Evolutionary conservation across 2,888 invertebrate genomes (phyloP).

Genomic region (Dermolepida albohirtum): DNA sequence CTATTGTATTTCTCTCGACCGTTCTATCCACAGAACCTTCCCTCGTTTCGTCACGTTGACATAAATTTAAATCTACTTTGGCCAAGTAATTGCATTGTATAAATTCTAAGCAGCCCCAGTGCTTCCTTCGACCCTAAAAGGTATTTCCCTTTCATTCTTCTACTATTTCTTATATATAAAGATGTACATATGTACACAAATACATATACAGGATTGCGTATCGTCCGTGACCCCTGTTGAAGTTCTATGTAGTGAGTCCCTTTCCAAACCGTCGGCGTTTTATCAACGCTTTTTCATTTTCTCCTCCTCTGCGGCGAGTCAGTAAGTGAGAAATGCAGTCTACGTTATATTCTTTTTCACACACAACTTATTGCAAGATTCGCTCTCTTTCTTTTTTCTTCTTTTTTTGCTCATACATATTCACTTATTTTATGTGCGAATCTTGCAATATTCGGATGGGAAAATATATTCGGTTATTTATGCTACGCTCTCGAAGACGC

Average conservation of each 20-base stretch:
- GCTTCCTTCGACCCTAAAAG: conserved; percentile 32
- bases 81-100: conserved; percentile 57
- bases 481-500: no score
- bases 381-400: conserved; percentile 3
- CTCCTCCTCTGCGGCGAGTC: conserved; percentile 40
- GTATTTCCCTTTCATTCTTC: conserved; percentile 19
- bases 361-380: conserved; percentile 21
- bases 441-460: conserved; percentile 11
- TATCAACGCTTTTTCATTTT: conserved; percentile 56
- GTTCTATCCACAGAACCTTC: conserved; percentile 29
- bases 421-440: conserved; percentile 24
- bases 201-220: conserved; percentile 7
- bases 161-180: not conserved
- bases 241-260: conserved; percentile 1
- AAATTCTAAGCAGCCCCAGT: conserved; percentile 55
- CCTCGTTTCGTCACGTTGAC: conserved; percentile 30
- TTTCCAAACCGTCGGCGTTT: conserved; percentile 40
- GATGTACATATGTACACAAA: conserved; percentile 1
- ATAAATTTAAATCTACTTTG: conserved; percentile 47
- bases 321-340: conserved; percentile 49
- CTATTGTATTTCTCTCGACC: conserved; percentile 37
- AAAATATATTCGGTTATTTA: no score
- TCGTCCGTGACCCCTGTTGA: conserved; percentile 24
- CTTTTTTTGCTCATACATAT: conserved; percentile 8
- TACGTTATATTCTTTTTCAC: conserved; percentile 48